A percentile compares a stretch with the other conserved stretches of the same genome.
phyloP scores from a whole-genome alignment of 1,140 invertebrate species.

The Bombus affinis region DNA sequence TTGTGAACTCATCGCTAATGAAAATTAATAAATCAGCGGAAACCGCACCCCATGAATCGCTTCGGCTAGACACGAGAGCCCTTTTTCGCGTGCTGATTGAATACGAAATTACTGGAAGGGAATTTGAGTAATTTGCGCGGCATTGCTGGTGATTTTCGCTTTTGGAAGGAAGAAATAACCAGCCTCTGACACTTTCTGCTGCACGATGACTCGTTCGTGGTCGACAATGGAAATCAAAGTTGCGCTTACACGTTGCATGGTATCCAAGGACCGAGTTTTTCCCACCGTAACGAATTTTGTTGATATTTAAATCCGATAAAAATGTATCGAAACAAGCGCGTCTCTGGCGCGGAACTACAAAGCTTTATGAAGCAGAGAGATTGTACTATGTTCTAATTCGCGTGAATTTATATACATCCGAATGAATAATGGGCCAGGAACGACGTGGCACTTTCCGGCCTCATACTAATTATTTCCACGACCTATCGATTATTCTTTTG shows the following conservation, averaged over 20 bases:
- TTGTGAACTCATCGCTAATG: slow-evolving; percentile 27
- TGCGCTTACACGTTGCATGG: not conserved
- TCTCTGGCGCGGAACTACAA: slow-evolving; percentile 1
- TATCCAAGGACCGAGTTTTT: not conserved
- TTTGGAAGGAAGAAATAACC: too few species aligned
- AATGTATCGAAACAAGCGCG: not conserved
- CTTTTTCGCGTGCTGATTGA: slow-evolving; percentile 22
- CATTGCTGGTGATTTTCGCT: not conserved
- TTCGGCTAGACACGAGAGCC: too few species aligned
- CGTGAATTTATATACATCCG: slow-evolving; percentile 35
- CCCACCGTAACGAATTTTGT: not conserved
- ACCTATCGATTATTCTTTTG: slow-evolving; percentile 56
- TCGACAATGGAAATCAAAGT: slow-evolving; percentile 3
- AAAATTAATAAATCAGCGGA: slow-evolving; percentile 48
- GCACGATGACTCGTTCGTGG: not conserved
- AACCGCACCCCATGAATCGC: not conserved
- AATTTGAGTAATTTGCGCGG: not conserved
- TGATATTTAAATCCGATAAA: slow-evolving; percentile 30
- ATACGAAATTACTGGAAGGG: slow-evolving; percentile 1
- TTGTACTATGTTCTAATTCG: slow-evolving; percentile 45
- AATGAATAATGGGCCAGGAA: slow-evolving; percentile 41
- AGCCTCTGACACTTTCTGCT: too few species aligned
- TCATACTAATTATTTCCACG: slow-evolving; percentile 53
- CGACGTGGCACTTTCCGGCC: slow-evolving; percentile 3
- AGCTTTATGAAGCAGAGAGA: slow-evolving; percentile 9